A percentile compares a stretch with the other conserved stretches of the same genome.
These are phyloP conservation scores for Iphiclides podalirius DNA, from an alignment of 2,888 invertebrate species.

Conservation along the genomic window DNA sequence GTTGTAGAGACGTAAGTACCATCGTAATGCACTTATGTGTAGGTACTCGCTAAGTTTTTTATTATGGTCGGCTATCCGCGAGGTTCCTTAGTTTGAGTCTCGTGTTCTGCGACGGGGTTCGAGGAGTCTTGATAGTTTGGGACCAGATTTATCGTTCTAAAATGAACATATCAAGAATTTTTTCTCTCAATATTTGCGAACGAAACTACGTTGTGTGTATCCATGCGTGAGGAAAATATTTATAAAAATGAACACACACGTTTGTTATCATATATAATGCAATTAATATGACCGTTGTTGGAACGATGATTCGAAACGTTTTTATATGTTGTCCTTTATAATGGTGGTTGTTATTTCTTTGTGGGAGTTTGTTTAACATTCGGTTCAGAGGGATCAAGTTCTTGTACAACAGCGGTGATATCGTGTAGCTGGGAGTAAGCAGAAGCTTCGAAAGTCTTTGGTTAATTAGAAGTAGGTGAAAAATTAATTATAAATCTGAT, in stretches of 20 bases:
- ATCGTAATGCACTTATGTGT: slow-evolving; percentile 78
- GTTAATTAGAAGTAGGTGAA: too few species aligned
- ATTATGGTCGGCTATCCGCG: slow-evolving; percentile 74
- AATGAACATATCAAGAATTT: too few species aligned
- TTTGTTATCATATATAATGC: neutral
- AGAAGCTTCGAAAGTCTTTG: too few species aligned
- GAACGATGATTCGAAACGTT: neutral
- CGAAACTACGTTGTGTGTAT: too few species aligned
- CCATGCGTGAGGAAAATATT: neutral
- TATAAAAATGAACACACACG: neutral
- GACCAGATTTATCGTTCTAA: neutral
- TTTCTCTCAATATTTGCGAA: too few species aligned
- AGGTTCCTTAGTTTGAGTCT: slow-evolving; percentile 68
- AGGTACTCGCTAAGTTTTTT: slow-evolving; percentile 73
- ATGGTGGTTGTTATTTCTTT: neutral
- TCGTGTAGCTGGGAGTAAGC: too few species aligned
- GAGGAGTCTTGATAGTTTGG: slow-evolving; percentile 61
- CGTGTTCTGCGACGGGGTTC: slow-evolving; percentile 35
- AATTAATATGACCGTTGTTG: neutral
- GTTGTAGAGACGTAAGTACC: slow-evolving; percentile 56
- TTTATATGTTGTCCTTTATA: neutral
- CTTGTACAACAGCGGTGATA: too few species aligned
- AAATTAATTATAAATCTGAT: too few species aligned
- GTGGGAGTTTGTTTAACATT: too few species aligned
- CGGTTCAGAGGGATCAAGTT: too few species aligned